These are phyloP conservation scores for Catostomus latipinnis DNA, from an alignment of 2,797 vertebrate species.

Conservation along the genomic window DNA sequence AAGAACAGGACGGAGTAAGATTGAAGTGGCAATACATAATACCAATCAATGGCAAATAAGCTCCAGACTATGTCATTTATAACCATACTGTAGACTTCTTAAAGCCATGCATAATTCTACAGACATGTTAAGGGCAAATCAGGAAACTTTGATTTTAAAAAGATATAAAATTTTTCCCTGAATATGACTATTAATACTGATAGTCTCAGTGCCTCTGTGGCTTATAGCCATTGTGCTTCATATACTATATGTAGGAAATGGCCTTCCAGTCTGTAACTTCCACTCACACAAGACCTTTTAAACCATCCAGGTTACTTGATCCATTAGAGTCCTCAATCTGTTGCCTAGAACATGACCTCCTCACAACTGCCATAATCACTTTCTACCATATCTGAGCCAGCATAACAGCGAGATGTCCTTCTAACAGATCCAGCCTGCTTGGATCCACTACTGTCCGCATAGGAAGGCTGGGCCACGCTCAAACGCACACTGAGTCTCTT, in stretches of 20 bases:
- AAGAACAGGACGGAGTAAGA: neutral
- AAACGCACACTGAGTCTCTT: conserved; percentile 91
- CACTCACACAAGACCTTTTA: neutral
- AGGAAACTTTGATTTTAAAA: neutral
- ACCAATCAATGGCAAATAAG: conserved; percentile 5
- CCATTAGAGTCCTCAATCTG: neutral
- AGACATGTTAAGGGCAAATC: conserved; percentile 17
- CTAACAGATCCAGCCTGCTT: conserved; percentile 63
- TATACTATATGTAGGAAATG: conserved; percentile 34
- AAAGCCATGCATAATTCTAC: conserved; percentile 52
- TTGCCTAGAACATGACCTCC: conserved; percentile 94
- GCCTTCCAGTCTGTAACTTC: conserved; percentile 9
- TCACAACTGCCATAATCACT: conserved; percentile 98
- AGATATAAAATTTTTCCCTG: neutral
- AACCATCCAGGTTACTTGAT: neutral
- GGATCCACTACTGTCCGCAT: conserved; percentile 78
- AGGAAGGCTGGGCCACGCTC: conserved; percentile 92
- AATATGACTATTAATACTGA: conserved; percentile 56
- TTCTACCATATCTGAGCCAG: conserved; percentile 88
- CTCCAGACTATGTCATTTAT: conserved; percentile 8
- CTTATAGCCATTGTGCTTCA: conserved; percentile 36
- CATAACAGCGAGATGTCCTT: conserved; percentile 74
- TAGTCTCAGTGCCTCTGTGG: conserved; percentile 47
- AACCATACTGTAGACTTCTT: conserved; percentile 31
- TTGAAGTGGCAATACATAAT: neutral